A percentile compares a stretch with the other conserved stretches of the same genome.
These are phyloP conservation scores for Drosophila antonietae DNA, from an alignment of 2,888 invertebrate species.

Conservation along the genomic window DNA sequence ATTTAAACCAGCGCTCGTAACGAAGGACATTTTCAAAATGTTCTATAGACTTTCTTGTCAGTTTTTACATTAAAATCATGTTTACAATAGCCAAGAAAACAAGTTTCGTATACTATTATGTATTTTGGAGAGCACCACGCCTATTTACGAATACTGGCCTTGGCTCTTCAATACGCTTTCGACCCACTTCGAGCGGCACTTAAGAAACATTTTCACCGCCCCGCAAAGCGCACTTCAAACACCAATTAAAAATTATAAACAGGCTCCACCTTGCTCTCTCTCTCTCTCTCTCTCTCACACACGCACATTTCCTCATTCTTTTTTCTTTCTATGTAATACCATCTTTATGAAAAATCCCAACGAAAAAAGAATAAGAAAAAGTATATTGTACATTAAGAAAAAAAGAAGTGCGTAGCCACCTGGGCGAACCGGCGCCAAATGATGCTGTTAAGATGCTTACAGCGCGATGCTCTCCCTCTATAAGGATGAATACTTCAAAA, in stretches of 20 bases:
- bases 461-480: constrained; percentile 24
- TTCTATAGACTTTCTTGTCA: background rate
- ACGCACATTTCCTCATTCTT: background rate
- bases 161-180: constrained; percentile 12
- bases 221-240: constrained; percentile 64
- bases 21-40: background rate
- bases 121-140: background rate
- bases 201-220: constrained; percentile 39
- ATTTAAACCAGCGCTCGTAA: background rate
- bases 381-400: constrained; percentile 61
- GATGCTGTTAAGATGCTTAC: constrained; percentile 79
- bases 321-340: constrained; percentile 53
- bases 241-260: constrained; percentile 79
- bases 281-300: background rate
- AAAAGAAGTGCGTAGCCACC: constrained; percentile 71
- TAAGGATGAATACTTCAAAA: constrained; percentile 73
- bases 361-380: constrained; percentile 17
- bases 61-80: background rate
- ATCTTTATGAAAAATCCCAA: constrained; percentile 50
- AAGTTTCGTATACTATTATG: constrained; percentile 5
- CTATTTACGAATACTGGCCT: constrained; percentile 8
- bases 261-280: constrained; percentile 23
- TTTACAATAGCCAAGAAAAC: background rate
- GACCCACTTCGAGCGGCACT: constrained; percentile 29
- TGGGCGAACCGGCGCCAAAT: constrained; percentile 69